Evolutionary conservation across 2,888 invertebrate species (phyloP), one percentile per base, ranked within the genome.

Genomic region (Erebia ligea): DNA sequence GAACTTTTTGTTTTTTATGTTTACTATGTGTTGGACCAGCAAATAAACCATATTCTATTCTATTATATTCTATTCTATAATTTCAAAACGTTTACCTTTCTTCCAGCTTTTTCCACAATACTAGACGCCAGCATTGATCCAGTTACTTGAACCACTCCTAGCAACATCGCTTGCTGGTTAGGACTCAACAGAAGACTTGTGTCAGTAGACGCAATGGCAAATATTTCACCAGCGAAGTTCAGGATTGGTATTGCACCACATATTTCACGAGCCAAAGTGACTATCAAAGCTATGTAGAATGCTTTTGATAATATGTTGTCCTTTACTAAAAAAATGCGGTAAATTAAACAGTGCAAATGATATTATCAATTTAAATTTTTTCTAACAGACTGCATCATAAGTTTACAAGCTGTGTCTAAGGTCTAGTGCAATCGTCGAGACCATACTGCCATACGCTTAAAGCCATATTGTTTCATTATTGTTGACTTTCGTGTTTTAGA

Each of bases 211-310:
- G 91, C 84, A 70, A 82, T 79, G 0, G 76, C 69, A 76, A 92
- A 92, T 67, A 92, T 92, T 61, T 91, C 87, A 0, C 91, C 91
- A 71, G 92, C 92, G 42, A 91, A 92, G 78, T 89, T 91, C 1
- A 91, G 77, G 0, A 92, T 89, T 0, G 91, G 91, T 0, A 88
- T 82, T 0, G 89, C 84, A 0, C 92, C 92, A 68, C 92, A 93
- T 0, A 88, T 81, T 71, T 92, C 92, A 4, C 92, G 78, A 0
- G 90, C 86, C 4, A 91, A 70, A 0, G 84, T 74, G 4, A 87
- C 81, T 8, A 86, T 75, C 72, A 91, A 71, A 0, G 88, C 87
- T 58, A 92, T 90, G 3, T 79, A 76, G 79, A 91, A 91, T 0
- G 91, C 92, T 72, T 87, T 78, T 70, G 83, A 85, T 0, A 92